Base-by-base conservation (phyloP, 2,797 vertebrate species). In the Sebastes steindachneri region DNA sequence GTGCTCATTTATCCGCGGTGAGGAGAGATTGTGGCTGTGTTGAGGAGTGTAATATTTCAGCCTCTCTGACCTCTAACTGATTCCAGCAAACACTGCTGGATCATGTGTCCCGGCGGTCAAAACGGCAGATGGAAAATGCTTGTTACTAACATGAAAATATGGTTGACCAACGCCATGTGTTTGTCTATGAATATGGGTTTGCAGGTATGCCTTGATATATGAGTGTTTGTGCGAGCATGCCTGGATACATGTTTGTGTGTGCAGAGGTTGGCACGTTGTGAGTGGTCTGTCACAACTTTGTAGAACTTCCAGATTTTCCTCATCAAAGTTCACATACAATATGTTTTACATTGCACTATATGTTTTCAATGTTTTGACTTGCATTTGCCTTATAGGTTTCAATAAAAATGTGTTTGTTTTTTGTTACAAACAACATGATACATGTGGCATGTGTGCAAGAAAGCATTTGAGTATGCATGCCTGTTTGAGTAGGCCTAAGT, bases 61-160 rank as follows among this genome's bases (percentile, higher is more conserved):
- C 29, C 51, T 77, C 73, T 37, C 26, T 88, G 65, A 91, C 88
- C 86, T 82, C 68, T 4, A n/a, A 48, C 68, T 14, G 70, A 54
- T 45, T 86, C 62, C 54, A 55, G 25, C 54, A 29, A 84, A 78
- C 55, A 19, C 28, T 3, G 11, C 10, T 3, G 63, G 73, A 76
- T 79, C 68, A 7, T 57, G 55, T 91, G 77, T 77, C 62, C 26
- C 4, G n/a, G 3, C 54, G 28, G 53, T 71, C 53, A 63, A 21
- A 63, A 51, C 19, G 1, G 19, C 19, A 51, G 17, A 51, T 51
- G 48, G 19, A 51, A 84, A 85, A 68, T 65, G 23, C 23, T 7
- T 26, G 33, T 60, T 67, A 29, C 68, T 15, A 12, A 70, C 68
- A 53, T 41, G 62, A 70, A 73, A 76, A 83, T 51, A 71, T 35